A percentile compares a stretch with the other conserved stretches of the same genome.
phyloP scores from a whole-genome alignment of 2,888 invertebrate species.

The Panzeria rudis region DNA sequence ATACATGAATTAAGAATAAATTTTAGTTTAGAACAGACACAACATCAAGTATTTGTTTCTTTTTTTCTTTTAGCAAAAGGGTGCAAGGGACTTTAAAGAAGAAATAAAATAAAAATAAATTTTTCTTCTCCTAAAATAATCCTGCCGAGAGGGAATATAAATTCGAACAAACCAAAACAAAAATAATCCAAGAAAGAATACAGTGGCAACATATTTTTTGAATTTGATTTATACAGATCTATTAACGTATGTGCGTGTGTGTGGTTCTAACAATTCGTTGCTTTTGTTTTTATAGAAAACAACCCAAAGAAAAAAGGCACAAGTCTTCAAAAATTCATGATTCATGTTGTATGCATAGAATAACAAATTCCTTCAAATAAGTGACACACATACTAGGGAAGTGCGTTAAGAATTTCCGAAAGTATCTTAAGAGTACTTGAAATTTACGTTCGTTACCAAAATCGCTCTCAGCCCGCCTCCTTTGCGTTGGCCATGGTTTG shows the following conservation, averaged over 20 bases:
- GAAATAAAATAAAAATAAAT: slow-evolving; percentile 24
- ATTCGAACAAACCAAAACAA: slow-evolving; percentile 16
- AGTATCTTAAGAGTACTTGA: slow-evolving; percentile 58
- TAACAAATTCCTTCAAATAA: slow-evolving; percentile 55
- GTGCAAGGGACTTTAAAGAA: slow-evolving; percentile 29
- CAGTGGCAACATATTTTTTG: slow-evolving; percentile 60
- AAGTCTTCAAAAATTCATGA: slow-evolving; percentile 40
- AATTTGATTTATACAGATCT: slow-evolving; percentile 68
- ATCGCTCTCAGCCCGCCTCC: neutral
- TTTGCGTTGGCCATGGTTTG: neutral
- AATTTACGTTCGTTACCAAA: neutral
- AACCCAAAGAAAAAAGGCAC: neutral
- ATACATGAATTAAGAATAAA: slow-evolving; percentile 26
- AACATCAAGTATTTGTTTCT: slow-evolving; percentile 47
- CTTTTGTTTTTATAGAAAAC: slow-evolving; percentile 7
- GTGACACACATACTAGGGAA: slow-evolving; percentile 53
- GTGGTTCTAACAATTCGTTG: neutral
- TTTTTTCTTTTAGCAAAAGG: slow-evolving; percentile 39
- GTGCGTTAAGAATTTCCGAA: slow-evolving; percentile 50
- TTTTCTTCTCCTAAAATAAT: slow-evolving; percentile 11
- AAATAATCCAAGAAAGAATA: slow-evolving; percentile 11
- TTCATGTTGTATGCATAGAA: slow-evolving; percentile 51
- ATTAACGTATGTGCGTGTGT: slow-evolving; percentile 5
- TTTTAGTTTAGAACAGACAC: slow-evolving; percentile 43
- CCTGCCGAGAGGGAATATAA: neutral